phyloP scores from a whole-genome alignment of 2,113 vertebrate genomes.

The Bufo bufo region DNA sequence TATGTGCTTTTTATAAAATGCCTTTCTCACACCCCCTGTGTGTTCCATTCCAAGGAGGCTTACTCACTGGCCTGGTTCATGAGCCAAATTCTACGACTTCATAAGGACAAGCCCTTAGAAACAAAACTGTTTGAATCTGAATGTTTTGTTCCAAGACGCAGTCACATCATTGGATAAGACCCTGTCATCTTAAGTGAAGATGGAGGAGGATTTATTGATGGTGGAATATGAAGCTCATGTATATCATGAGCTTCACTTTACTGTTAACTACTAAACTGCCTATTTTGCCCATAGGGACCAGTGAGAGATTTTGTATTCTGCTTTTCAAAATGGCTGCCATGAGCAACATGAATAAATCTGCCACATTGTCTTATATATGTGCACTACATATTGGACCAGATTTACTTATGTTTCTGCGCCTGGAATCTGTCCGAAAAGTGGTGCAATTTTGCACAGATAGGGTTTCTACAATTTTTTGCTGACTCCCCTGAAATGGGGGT shows the following conservation, averaged over 20 bases:
- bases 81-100: constrained; percentile 44
- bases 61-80: constrained; percentile 43
- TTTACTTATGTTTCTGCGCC: no score
- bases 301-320: no score
- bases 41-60: constrained; percentile 51
- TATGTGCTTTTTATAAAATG: constrained; percentile 38
- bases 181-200: not conserved
- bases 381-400: not conserved
- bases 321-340: no score
- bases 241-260: not conserved
- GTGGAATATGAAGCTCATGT: not conserved
- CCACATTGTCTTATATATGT: not conserved
- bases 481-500: no score
- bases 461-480: no score
- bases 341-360: no score
- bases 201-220: not conserved
- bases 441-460: no score
- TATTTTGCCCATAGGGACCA: no score
- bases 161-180: not conserved
- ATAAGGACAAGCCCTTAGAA: constrained; percentile 42
- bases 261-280: no score
- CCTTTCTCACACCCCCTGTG: constrained; percentile 46
- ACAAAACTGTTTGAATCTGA: constrained; percentile 35
- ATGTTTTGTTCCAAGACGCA: constrained; percentile 27
- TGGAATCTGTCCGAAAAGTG: no score